A percentile compares a stretch with the other conserved stretches of the same genome.
These are phyloP conservation scores for Alcedo atthis DNA, from an alignment of 2,797 vertebrate species.

Conservation along the genomic window DNA sequence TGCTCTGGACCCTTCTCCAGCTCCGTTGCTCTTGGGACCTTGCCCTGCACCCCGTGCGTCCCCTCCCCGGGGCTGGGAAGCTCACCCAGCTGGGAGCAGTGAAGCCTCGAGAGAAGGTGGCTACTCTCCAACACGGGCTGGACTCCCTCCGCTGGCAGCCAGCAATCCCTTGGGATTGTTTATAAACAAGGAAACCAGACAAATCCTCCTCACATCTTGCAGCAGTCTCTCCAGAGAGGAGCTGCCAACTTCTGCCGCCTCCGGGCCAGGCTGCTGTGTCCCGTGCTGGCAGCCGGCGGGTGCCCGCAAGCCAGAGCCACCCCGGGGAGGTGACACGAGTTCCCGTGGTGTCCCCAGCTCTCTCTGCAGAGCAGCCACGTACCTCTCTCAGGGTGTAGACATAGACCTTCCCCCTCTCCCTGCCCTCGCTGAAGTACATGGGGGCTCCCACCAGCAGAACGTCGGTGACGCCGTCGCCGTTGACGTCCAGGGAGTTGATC, in stretches of 20 bases:
- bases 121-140: neutral
- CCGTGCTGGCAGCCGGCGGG: fast-evolving
- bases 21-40: neutral
- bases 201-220: neutral
- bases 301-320: fast-evolving
- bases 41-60: fast-evolving
- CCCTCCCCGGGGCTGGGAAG: fast-evolving
- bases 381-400: constrained; percentile 86
- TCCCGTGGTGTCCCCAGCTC: fast-evolving
- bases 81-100: fast-evolving
- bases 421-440: constrained; percentile 95
- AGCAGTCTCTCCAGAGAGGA: neutral
- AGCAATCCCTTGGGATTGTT: neutral
- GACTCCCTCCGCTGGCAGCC: neutral
- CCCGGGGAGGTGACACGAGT: neutral
- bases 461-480: constrained; percentile 89
- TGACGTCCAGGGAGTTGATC: constrained; percentile 88
- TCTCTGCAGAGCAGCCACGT: fast-evolving
- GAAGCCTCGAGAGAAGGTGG: fast-evolving
- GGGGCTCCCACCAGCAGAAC: constrained; percentile 93
- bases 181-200: neutral
- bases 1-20: neutral
- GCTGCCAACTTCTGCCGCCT: neutral
- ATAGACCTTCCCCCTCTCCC: constrained; percentile 93
- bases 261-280: neutral